Conservation (phyloP, 2,797 vertebrate genomes). For the Liparis tanakae region DNA sequence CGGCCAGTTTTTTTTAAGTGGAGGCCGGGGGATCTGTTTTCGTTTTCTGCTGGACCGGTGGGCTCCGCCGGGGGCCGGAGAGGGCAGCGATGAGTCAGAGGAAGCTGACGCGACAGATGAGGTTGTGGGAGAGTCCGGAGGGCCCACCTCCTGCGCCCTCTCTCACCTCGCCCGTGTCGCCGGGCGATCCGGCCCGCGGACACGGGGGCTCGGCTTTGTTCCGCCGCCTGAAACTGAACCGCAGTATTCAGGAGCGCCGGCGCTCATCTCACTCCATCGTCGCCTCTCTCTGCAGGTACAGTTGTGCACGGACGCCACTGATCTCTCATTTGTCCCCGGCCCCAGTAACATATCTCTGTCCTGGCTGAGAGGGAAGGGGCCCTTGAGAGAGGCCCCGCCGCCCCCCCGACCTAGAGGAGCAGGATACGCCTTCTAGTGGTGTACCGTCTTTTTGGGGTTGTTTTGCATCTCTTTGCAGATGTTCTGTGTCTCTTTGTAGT, state of each 20-base stretch:
- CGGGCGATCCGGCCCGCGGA: constrained; percentile 60
- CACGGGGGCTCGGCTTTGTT: constrained; percentile 65
- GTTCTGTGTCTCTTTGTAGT: background rate
- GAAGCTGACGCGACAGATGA: constrained; percentile 76
- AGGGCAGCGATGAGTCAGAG: constrained; percentile 77
- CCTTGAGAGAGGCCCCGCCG: background rate
- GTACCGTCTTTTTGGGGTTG: background rate
- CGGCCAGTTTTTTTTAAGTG: constrained; percentile 59
- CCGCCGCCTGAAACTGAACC: constrained; percentile 75
- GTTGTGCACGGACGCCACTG: constrained; percentile 13
- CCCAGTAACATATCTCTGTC: constrained; percentile 4
- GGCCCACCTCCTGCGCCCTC: constrained; percentile 55
- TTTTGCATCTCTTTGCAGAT: background rate
- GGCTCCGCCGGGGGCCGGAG: constrained; percentile 46
- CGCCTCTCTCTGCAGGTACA: constrained; percentile 65
- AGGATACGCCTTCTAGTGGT: background rate
- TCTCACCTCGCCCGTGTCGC: constrained; percentile 69
- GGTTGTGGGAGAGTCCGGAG: constrained; percentile 70
- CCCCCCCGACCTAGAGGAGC: background rate
- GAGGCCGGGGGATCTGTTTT: constrained; percentile 59
- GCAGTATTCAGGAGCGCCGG: constrained; percentile 74
- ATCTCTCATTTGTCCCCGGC: background rate
- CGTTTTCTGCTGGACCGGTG: constrained; percentile 43
- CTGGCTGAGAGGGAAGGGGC: background rate
- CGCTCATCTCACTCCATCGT: constrained; percentile 52